Percentiles rank a stretch among this genome's conserved stretches.
phyloP scores from a whole-genome alignment of 2,113 vertebrate species.

The Spermophilus dauricus region DNA sequence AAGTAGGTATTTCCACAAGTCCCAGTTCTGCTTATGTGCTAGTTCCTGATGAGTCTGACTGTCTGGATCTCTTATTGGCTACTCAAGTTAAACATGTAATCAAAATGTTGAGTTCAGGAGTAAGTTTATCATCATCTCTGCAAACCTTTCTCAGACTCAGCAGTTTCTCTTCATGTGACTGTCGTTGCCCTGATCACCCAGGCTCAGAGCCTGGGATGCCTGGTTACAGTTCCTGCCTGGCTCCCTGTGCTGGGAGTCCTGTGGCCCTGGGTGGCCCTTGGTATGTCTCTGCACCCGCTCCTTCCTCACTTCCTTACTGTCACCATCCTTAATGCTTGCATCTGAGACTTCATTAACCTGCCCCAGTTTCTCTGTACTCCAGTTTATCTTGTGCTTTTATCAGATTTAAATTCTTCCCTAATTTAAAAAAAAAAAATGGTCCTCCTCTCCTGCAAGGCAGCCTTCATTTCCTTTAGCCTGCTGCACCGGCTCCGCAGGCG shows the following conservation, averaged over 20 bases:
- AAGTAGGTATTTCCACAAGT: neutral
- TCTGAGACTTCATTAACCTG: neutral
- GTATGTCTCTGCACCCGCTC: accelerated
- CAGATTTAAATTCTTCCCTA: neutral
- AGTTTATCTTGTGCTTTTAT: neutral
- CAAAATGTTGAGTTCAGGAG: neutral
- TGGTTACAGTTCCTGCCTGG: neutral
- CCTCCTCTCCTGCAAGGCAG: neutral
- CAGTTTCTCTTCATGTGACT: accelerated
- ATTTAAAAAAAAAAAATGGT: neutral
- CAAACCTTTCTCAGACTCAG: neutral
- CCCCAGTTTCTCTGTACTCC: neutral
- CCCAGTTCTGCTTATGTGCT: neutral
- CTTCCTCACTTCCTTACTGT: too few species aligned
- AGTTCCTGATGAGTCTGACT: neutral
- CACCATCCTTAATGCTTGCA: neutral
- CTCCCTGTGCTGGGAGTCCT: accelerated
- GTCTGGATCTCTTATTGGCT: neutral
- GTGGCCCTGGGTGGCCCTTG: too few species aligned
- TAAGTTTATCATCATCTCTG: neutral
- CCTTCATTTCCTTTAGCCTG: neutral
- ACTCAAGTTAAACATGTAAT: neutral
- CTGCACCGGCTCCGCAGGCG: neutral
- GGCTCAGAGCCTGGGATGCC: accelerated
- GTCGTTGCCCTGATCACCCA: accelerated